Conservation (phyloP, 2,113 vertebrate species). For the Diphyllodes magnificus region DNA sequence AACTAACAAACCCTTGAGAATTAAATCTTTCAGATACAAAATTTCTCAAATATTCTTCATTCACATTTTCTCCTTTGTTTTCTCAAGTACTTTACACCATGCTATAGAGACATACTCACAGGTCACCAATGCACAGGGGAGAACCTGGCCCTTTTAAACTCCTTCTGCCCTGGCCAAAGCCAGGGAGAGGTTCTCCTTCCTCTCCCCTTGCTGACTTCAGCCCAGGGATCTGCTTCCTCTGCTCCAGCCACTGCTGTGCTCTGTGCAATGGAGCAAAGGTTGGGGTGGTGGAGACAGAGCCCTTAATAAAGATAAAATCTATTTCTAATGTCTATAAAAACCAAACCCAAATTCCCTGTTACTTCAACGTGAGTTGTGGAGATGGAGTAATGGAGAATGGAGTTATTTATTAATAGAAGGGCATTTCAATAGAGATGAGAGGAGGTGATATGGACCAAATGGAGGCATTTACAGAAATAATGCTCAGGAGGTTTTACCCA, state of each 20-base stretch:
- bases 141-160: neutral
- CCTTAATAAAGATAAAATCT: slow-evolving; percentile 68
- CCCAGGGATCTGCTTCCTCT: neutral
- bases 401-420: slow-evolving; percentile 74
- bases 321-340: slow-evolving; percentile 69
- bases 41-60: neutral
- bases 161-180: neutral
- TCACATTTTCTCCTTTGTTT: neutral
- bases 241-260: neutral
- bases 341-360: slow-evolving; percentile 64
- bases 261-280: slow-evolving; percentile 24
- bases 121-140: neutral
- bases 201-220: neutral
- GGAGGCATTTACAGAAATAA: slow-evolving; percentile 53
- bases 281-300: neutral
- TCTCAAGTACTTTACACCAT: neutral
- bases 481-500: slow-evolving; percentile 8
- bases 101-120: neutral
- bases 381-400: slow-evolving; percentile 46
- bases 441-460: slow-evolving; percentile 50
- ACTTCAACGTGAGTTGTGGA: slow-evolving; percentile 41
- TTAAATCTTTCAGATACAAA: neutral
- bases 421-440: slow-evolving; percentile 61
- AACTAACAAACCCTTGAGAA: neutral
- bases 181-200: neutral